phyloP scores from a whole-genome alignment of 2,797 vertebrate species.

The Bovichtus variegatus region DNA sequence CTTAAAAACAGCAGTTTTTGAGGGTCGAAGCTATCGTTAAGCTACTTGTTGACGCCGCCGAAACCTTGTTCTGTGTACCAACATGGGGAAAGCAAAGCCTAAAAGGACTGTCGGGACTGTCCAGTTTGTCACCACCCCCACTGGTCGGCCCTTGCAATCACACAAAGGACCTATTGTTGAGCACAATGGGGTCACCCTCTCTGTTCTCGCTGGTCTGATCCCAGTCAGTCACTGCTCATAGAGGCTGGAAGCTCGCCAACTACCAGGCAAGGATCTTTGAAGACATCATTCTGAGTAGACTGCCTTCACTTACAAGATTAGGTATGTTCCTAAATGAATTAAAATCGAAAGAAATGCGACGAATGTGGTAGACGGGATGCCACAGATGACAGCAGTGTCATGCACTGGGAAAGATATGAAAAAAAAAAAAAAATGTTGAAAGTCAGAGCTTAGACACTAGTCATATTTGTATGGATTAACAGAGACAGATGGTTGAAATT shows the following conservation, averaged over 20 bases:
- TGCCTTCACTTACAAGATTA: constrained; percentile 8
- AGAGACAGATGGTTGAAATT: not conserved
- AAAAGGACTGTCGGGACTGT: constrained; percentile 63
- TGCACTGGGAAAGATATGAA: not conserved
- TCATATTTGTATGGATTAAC: not conserved
- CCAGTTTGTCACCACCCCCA: constrained; percentile 78
- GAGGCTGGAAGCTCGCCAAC: constrained; percentile 57
- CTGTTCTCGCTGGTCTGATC: constrained; percentile 77
- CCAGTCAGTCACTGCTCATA: constrained; percentile 70
- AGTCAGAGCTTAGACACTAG: not conserved
- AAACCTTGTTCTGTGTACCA: constrained; percentile 50
- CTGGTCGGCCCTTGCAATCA: constrained; percentile 56
- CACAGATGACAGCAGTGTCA: not conserved
- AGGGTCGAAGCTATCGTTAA: not conserved
- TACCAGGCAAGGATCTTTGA: constrained; percentile 63
- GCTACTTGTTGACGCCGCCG: constrained; percentile 11
- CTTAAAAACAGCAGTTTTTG: not conserved
- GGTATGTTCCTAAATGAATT: not conserved
- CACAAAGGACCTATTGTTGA: constrained; percentile 84
- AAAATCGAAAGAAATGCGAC: not conserved
- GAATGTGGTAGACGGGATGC: not conserved
- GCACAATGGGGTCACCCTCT: constrained; percentile 84
- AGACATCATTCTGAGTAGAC: constrained; percentile 40
- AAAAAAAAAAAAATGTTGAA: not conserved
- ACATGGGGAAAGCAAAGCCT: constrained; percentile 47